Evolutionary conservation across 2,888 invertebrate genomes (phyloP), one percentile per base, ranked within the genome.

Genomic region (Leucophenga montana): DNA sequence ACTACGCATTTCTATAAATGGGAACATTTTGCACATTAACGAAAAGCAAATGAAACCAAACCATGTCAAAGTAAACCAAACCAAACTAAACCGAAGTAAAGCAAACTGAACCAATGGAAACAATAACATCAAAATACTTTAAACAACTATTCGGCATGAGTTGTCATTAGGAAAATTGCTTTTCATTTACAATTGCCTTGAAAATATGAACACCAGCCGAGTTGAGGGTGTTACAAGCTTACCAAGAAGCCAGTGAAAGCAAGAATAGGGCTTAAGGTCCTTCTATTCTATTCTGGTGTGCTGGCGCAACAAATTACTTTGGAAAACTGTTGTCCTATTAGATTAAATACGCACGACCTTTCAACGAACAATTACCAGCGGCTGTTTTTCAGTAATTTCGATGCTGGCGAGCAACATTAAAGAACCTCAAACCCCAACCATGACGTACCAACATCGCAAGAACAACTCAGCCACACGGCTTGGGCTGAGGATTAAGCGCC

Each of bases 311-410:
- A 82, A 82, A 82, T 82, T 82, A 83, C 82, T 82, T 82, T 76
- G 77, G 80, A 75, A 80, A 82, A 82, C 84, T 80, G 81, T 75
- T 81, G 82, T 78, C 80, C 83, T 83, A 81, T 81, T 83, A 80
- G 81, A 83, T 81, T 81, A 82, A 77, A 75, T 73, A 67, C 68
- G 54, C 39, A 56, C 69, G 76, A 80, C 78, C 80, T 80, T 80
- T 75, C 78, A 78, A 76, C 75, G 75, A 76, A 74, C 82, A 81
- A 83, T 82, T 83, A 81, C 83, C 83, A 78, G 77, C 80, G 81
- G 81, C 84, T 76, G 75, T n/a, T 83, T 83, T 82, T 83, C 33
- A 33, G 83, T 82, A 81, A 83, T 78, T 80, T 83, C 76, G 22
- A 54, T 44, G 22, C 16, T 20, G 62, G 56, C 46, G 11, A 33